Evolutionary conservation across 2,113 vertebrate species (phyloP).

Genomic region (Muntiacus muntjak): DNA sequence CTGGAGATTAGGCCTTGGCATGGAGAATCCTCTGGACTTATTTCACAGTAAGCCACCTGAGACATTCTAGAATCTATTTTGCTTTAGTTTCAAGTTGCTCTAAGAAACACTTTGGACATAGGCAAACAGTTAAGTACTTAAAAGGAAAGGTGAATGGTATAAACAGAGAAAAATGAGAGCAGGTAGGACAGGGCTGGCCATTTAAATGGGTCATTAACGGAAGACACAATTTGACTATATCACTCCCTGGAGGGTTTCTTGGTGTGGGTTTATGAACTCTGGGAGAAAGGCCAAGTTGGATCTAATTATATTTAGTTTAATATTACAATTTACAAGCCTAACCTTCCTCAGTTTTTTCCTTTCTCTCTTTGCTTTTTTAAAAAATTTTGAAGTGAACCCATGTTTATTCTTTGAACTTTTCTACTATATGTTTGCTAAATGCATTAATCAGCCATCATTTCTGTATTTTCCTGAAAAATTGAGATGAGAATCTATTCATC

Average conservation of each 20-base stretch:
- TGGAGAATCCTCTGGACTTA: background rate
- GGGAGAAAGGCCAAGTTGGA: conserved; percentile 76
- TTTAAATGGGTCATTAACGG: conserved; percentile 73
- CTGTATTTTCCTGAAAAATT: background rate
- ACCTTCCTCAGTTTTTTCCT: conserved; percentile 49
- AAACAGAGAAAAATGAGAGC: conserved; percentile 22
- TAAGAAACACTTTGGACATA: background rate
- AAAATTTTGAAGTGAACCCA: conserved; percentile 9
- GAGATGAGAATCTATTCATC: background rate
- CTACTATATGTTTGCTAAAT: conserved; percentile 45
- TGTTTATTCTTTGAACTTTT: conserved; percentile 74
- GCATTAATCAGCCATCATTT: background rate
- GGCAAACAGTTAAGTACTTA: conserved; percentile 22
- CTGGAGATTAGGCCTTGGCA: background rate
- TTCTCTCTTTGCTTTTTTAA: background rate
- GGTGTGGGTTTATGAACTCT: conserved; percentile 78
- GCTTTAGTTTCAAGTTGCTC: background rate
- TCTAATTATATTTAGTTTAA: conserved; percentile 82
- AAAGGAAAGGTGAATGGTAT: conserved; percentile 60
- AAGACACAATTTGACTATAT: conserved; percentile 44
- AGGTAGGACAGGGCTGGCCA: conserved; percentile 57
- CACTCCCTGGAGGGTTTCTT: conserved; percentile 58
- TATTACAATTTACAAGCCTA: conserved; percentile 75
- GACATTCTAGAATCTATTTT: background rate
- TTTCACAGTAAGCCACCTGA: background rate